These are phyloP conservation scores for Augochlorella aurata DNA, from an alignment of 2,888 invertebrate species.

Conservation along the genomic window DNA sequence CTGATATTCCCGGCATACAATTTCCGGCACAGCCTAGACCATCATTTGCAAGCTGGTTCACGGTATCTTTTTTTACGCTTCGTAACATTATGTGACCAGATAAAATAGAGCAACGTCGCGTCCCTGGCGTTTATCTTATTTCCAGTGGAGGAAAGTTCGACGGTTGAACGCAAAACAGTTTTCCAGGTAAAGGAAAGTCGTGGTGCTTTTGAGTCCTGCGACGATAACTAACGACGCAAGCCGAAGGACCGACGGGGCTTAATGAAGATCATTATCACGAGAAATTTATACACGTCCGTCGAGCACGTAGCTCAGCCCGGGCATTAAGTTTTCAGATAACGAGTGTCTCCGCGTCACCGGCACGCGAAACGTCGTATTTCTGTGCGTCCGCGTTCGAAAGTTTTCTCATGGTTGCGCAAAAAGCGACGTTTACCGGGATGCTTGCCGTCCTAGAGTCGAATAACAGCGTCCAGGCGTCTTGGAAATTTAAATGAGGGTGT, in stretches of 20 bases:
- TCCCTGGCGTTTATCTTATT: background rate
- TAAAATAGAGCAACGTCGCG: background rate
- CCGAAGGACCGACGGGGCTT: slow-evolving; percentile 14
- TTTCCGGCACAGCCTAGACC: no score
- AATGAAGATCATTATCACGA: slow-evolving; percentile 38
- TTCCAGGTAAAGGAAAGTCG: background rate
- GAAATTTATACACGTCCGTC: slow-evolving; percentile 28
- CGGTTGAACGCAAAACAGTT: background rate
- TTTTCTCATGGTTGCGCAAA: slow-evolving; percentile 5
- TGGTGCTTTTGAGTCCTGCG: background rate
- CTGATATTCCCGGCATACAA: no score
- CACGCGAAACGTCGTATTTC: slow-evolving; percentile 24
- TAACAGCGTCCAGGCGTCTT: slow-evolving; percentile 17
- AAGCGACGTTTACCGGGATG: slow-evolving; percentile 14
- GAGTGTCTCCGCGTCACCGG: slow-evolving; percentile 24
- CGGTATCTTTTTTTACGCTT: no score
- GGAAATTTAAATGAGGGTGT: slow-evolving; percentile 42
- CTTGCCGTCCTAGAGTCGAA: background rate
- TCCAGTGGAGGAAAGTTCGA: background rate
- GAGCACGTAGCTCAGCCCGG: slow-evolving; percentile 1
- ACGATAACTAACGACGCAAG: slow-evolving; percentile 7
- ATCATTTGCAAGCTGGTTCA: background rate
- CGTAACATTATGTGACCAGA: background rate
- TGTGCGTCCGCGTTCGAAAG: slow-evolving; percentile 23
- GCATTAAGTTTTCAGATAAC: slow-evolving; percentile 31